Evolutionary conservation across 2,888 invertebrate species (phyloP), one percentile per base, ranked within the genome.

Genomic region (Drosophila tanythrix): DNA sequence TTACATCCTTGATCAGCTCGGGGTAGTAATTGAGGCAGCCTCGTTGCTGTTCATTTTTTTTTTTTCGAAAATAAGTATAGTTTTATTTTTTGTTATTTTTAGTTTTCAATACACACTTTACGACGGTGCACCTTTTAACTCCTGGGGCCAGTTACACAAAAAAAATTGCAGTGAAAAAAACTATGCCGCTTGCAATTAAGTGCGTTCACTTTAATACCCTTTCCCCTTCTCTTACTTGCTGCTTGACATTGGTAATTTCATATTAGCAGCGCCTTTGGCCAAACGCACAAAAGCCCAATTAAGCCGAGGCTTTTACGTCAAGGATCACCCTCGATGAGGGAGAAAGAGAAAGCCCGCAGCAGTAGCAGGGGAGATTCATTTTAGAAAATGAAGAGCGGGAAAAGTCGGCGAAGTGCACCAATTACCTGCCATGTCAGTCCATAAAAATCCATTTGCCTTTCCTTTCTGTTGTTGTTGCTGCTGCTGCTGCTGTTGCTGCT

Each of bases 391-490:
- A 71, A 75, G 71, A 55, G 40, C 21, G 38, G 61, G 29, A 50
- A 53, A 50, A 59, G 69, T 66, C 62, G 65, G 52, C 61, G 68
- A 68, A 85, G 88, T 88, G 89, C 85, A 83, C 78, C 87, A 87
- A 87, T 87, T 87, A 88, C 78, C 85, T 80, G 78, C 76, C 78
- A 81, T 84, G 89, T 85, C 89, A 88, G 85, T 87, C 88, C 85
- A 89, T 87, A 89, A 85, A 85, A 87, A 89, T 87, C 89, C 89
- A 89, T 89, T 89, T 89, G 82, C 76, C 74, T 73, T 76, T 79
- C 69, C 62, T 61, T 69, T 59, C 66, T 50, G 56, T 29, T 46
- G 61, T 29, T 64, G 53, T 58, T 52, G n/a, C 29, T 38, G 52
- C 21, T 46, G 60, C 11, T 63, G 58, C 56, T 53, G 21, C 21